Conservation (phyloP, 2,888 invertebrate genomes). For the Orgyia antiqua region DNA sequence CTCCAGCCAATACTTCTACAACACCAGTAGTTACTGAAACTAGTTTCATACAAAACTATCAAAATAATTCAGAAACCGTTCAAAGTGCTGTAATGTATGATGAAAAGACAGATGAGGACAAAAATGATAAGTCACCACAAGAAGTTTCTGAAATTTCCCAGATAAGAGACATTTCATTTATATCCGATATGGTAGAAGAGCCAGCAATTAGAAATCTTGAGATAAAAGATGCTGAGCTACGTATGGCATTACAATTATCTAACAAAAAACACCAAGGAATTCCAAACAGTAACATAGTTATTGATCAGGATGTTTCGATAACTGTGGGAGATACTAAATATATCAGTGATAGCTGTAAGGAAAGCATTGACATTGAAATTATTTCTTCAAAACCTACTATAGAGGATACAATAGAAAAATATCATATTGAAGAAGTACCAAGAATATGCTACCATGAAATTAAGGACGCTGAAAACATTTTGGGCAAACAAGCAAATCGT, state of each 20-base stretch:
- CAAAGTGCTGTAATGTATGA: too few species aligned
- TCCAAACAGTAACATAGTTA: conserved; percentile 9
- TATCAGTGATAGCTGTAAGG: conserved; percentile 1
- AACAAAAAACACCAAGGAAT: conserved; percentile 2
- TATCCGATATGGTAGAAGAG: not conserved
- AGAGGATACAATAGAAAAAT: not conserved
- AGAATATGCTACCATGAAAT: conserved; percentile 30
- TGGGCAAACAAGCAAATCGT: conserved; percentile 9
- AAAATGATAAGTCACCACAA: too few species aligned
- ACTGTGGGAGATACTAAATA: conserved; percentile 6
- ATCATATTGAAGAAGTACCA: conserved; percentile 19
- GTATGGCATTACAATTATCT: conserved; percentile 17
- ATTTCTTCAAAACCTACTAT: conserved; percentile 1
- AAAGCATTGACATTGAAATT: conserved; percentile 3
- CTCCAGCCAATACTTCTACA: too few species aligned
- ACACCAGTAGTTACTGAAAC: too few species aligned
- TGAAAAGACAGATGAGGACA: too few species aligned
- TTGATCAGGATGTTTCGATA: conserved; percentile 15
- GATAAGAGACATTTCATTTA: not conserved
- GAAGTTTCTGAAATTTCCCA: too few species aligned
- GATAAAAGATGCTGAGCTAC: conserved; percentile 35
- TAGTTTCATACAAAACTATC: too few species aligned
- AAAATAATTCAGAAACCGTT: too few species aligned
- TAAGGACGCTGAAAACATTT: conserved; percentile 33
- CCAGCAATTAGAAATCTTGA: conserved; percentile 27